Base-by-base conservation (phyloP, 2,113 vertebrate genomes). In the Sprattus sprattus region DNA sequence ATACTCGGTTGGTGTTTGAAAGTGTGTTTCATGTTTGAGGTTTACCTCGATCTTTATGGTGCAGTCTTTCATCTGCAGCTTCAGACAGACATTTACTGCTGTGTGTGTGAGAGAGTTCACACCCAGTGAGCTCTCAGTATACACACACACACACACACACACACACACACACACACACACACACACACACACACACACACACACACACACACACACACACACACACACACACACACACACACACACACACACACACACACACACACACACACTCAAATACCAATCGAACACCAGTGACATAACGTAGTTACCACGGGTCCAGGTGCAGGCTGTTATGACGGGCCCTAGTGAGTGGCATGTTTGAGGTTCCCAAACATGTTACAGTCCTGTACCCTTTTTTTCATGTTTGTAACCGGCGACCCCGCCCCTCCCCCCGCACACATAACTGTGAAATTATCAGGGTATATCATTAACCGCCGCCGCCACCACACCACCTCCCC, bases 101-200 rank as follows among this genome's bases (percentile, higher is more conserved):
- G 20, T 71, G 64, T 71, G 64, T 71, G 64, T 71, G 64, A 71
- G 64, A 71, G 64, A 71, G 22, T 39, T 32, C 13, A 84, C 54
- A 67, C n/a, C 18, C 22, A 84, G 10, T 25, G 25, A 84, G n/a
- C 13, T 39, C n/a, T 28, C 13, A 11, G 16, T n/a, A 44, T 52
- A 60, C 82, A 60, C 28, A 39, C 82, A 57, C 82, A 44, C 47
- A 39, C 82, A 83, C 82, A 60, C 50, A 83, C 50, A 83, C 82
- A 83, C 50, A 60, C 46, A 82, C 82, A 54, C 46, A 82, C 82
- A 82, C 49, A 28, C 49, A 32, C 46, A 54, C 82, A 82, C 82
- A 82, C 46, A 54, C 49, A 82, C 47, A 82, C n/a, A 82, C 47
- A n/a, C 20, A 28, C n/a, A 25, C 11, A 0, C 22, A 49, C 47